Percentiles rank a stretch among this genome's conserved stretches.
Conservation (phyloP, 2,797 vertebrate genomes). For the Aselliscus stoliczkanus region DNA sequence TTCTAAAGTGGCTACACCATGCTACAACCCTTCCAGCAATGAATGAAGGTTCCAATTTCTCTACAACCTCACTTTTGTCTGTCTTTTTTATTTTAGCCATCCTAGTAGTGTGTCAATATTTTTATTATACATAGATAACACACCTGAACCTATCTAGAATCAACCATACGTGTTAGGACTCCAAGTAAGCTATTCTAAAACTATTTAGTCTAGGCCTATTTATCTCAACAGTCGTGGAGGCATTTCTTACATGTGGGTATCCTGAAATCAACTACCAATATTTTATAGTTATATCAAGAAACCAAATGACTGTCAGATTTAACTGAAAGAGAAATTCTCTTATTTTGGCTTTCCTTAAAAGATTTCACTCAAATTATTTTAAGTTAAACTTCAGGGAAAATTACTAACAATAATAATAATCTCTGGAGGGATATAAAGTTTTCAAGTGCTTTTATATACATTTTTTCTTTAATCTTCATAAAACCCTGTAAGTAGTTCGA, state of each 20-base stretch:
- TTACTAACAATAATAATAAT: not conserved
- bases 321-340: slow-evolving; percentile 1
- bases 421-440: not conserved
- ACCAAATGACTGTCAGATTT: not conserved
- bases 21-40: not conserved
- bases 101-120: not conserved
- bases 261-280: not conserved
- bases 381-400: slow-evolving; percentile 3
- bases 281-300: slow-evolving; percentile 9
- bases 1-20: not conserved
- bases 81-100: not conserved
- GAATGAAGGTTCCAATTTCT: not conserved
- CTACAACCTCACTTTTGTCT: not conserved
- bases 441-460: not conserved
- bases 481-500: not conserved
- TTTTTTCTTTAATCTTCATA: slow-evolving; percentile 4
- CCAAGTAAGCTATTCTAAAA: not conserved
- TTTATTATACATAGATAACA: not conserved
- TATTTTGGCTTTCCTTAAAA: slow-evolving; percentile 21
- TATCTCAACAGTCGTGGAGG: not conserved
- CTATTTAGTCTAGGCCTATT: not conserved
- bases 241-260: not conserved
- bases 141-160: not conserved
- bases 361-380: not conserved
- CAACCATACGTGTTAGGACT: not conserved